These are phyloP conservation scores for Drosophila tristis DNA, from an alignment of 1,140 invertebrate species.

Conservation along the genomic window DNA sequence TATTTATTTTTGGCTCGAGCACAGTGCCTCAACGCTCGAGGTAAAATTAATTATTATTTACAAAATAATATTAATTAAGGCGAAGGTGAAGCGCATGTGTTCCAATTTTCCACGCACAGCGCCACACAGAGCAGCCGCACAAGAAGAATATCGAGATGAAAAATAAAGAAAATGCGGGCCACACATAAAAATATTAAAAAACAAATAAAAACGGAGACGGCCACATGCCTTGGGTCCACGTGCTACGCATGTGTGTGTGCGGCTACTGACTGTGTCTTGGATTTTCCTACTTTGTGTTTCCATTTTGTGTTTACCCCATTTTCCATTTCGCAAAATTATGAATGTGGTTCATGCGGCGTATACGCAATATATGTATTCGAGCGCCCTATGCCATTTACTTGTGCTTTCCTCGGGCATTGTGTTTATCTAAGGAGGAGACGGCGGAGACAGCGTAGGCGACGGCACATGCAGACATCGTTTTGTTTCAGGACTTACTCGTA, in stretches of 20 bases:
- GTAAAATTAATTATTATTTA: slow-evolving; percentile 75
- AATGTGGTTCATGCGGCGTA: slow-evolving; percentile 65
- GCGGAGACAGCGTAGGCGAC: too few species aligned
- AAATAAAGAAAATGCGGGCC: slow-evolving; percentile 19
- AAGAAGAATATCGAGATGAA: slow-evolving; percentile 26
- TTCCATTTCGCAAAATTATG: slow-evolving; percentile 74
- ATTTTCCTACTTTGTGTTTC: slow-evolving; percentile 60
- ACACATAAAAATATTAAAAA: slow-evolving; percentile 74
- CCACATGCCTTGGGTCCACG: slow-evolving; percentile 52
- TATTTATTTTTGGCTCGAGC: slow-evolving; percentile 37
- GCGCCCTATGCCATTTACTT: slow-evolving; percentile 7
- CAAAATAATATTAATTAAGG: slow-evolving; percentile 76
- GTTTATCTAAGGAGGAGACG: slow-evolving; percentile 61
- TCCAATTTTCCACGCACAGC: slow-evolving; percentile 43
- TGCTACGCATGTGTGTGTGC: slow-evolving; percentile 33
- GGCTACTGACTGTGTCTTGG: not conserved
- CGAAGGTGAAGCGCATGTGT: slow-evolving; percentile 76
- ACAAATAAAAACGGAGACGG: slow-evolving; percentile 60
- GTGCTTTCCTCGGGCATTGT: slow-evolving; percentile 21
- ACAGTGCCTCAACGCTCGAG: slow-evolving; percentile 26
- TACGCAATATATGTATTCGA: slow-evolving; percentile 61
- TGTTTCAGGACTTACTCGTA: slow-evolving; percentile 67
- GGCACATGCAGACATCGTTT: slow-evolving; percentile 40
- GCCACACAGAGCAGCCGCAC: not conserved
- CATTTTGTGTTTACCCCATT: slow-evolving; percentile 72